Conservation (phyloP, 2,113 vertebrate genomes). For the Peromyscus leucopus region DNA sequence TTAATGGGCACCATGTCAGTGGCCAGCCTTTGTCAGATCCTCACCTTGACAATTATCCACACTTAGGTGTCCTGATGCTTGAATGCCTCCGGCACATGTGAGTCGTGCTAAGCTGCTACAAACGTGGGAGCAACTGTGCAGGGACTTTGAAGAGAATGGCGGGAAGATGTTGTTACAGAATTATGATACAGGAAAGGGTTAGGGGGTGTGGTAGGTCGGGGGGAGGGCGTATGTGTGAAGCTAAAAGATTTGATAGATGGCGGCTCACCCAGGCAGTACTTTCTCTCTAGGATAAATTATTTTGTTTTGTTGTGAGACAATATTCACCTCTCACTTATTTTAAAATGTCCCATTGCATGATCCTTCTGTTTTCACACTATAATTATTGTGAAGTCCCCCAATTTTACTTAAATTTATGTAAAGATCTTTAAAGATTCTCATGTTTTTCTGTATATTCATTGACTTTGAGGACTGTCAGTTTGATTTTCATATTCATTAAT, state of each 20-base stretch:
- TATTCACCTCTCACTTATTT: background rate
- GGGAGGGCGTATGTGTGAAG: background rate
- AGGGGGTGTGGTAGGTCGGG: background rate
- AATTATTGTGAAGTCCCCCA: background rate
- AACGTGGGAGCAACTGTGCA: background rate
- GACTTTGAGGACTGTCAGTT: background rate
- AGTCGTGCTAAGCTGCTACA: background rate
- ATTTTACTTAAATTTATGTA: background rate
- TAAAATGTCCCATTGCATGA: background rate
- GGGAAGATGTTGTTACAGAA: background rate
- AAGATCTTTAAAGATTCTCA: background rate
- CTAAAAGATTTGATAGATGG: background rate
- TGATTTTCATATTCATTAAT: background rate
- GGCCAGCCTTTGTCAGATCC: background rate
- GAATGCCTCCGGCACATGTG: background rate
- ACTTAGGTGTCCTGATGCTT: background rate
- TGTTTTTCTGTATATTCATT: background rate
- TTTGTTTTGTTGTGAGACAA: background rate
- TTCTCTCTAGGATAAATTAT: background rate
- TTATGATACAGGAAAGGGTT: background rate
- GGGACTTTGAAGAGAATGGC: background rate
- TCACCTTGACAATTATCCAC: background rate
- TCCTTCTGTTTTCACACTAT: background rate
- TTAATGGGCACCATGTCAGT: background rate
- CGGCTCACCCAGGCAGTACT: background rate